These are phyloP conservation scores for Sipha maydis DNA, from an alignment of 2,888 invertebrate genomes.

Conservation along the genomic window DNA sequence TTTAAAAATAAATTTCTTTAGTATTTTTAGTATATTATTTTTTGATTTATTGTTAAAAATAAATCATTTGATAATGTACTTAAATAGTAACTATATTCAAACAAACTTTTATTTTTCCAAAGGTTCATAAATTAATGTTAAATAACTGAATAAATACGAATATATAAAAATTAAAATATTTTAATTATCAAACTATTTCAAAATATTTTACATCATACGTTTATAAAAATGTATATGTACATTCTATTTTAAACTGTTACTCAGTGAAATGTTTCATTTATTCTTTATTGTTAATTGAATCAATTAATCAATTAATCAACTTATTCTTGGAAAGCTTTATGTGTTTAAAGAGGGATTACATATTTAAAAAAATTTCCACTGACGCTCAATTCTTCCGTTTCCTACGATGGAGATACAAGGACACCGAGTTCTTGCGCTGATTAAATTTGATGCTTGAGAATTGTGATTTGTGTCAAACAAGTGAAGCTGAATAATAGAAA, in stretches of 20 bases:
- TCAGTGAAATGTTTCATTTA: neutral
- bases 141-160: no score
- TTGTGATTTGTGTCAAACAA: slow-evolving; percentile 50
- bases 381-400: slow-evolving; percentile 47
- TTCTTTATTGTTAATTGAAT: neutral
- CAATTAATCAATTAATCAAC: slow-evolving; percentile 1
- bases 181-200: neutral
- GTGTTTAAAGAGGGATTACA: slow-evolving; percentile 29
- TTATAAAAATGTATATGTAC: neutral
- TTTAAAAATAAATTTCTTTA: no score
- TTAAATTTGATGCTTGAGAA: slow-evolving; percentile 35
- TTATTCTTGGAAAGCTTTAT: slow-evolving; percentile 13
- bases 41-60: no score
- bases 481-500: slow-evolving; percentile 42
- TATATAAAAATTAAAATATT: no score
- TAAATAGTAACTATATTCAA: no score
- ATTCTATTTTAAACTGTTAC: neutral
- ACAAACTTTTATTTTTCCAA: no score
- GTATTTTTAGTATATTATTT: no score
- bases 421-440: slow-evolving; percentile 34
- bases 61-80: no score
- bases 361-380: slow-evolving; percentile 24
- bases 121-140: no score
- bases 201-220: neutral
- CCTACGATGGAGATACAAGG: slow-evolving; percentile 49